Base-by-base conservation (phyloP, 2,888 invertebrate genomes). In the Aromia moschata region DNA sequence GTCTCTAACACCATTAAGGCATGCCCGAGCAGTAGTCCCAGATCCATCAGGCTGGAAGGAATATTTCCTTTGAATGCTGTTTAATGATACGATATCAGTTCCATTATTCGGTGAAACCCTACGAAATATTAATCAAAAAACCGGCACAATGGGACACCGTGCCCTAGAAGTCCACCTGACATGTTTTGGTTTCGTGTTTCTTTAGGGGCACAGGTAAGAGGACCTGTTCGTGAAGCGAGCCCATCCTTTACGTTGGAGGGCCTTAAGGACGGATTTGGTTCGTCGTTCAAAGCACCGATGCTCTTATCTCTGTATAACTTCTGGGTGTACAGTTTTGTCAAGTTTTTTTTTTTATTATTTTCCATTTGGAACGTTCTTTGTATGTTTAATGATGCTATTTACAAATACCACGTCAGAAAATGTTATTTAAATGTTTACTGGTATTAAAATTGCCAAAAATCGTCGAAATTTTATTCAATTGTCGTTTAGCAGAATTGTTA, bases 51-150 rank as follows among this genome's bases (percentile, higher is more conserved):
- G n/a, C n/a, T n/a, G n/a, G n/a, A n/a, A 25, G 7, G 3, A 43
- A 38, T 38, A 20, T 49, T 41, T 31, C 30, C 30, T 15, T 9
- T 47, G 46, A 41, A 40, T 43, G 38, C 15, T 33, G n/a, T 45
- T 46, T 52, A 52, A 58, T 53, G 45, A 58, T 46, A 58, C 40
- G 53, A 58, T 58, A 58, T 58, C 46, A 58, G 52, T 18, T 52
- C 45, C 40, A 45, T 38, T 37, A 41, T 52, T 52, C 53, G 52
- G 52, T 45, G 15, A 33, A 37, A 16, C 52, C 52, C 41, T 52
- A 52, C 40, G 16, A 46, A 58, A 44, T 52, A 58, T 58, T 58
- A 58, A 58, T 58, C 52, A 58, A 58, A 56, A 37, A 30, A 45
- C 45, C 45, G 18, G 45, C 58, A 58, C 58, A 53, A 52, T 53